Base-by-base conservation (phyloP, 2,113 vertebrate species). In the Hydropotes inermis region DNA sequence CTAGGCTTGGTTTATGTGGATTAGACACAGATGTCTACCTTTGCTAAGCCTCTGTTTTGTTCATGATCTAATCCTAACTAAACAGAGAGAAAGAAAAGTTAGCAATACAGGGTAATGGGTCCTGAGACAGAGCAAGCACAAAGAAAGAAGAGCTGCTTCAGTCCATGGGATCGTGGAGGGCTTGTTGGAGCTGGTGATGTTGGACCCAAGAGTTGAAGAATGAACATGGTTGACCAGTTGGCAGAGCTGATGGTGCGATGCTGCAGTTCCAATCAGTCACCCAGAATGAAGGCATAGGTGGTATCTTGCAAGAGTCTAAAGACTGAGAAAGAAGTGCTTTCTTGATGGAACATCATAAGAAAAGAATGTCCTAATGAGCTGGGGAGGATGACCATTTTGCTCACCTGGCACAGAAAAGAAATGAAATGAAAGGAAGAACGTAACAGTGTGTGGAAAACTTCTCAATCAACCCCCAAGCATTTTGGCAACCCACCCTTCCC, bases 251-350 rank as follows among this genome's bases (percentile, higher is more conserved):
- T 5, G 21, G 5, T 28, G 33, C 6, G 54, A 93, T 1, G 70
- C 2, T 28, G 2, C 1, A 0, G 43, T 74, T 60, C 61, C 36
- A 12, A 11, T 61, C 39, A 58, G 19, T 54, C 36, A 61, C 8
- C 14, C 23, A 61, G 89, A 82, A 8, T 33, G 6, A 55, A 57
- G 23, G 33, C 50, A 83, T 3, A n/a, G 43, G 43, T n/a, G 17
- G 15, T 27, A 28, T 50, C 78, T 67, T 61, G n/a, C 11, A 33
- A 33, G 78, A 76, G 45, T 30, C 50, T 87, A 43, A 78, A 88
- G 43, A 79, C 17, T 76, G 6, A 58, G 55, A 79, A n/a, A 13
- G 7, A 64, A 81, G 36, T 16, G 70, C 14, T 98, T 86, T 95
- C 55, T 55, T 43, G 45, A 36, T 57, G 58, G 74, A 58, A 30